A percentile compares a stretch with the other conserved stretches of the same genome.
These are phyloP conservation scores for Dromas ardeola DNA, from an alignment of 2,113 vertebrate genomes.

Conservation along the genomic window DNA sequence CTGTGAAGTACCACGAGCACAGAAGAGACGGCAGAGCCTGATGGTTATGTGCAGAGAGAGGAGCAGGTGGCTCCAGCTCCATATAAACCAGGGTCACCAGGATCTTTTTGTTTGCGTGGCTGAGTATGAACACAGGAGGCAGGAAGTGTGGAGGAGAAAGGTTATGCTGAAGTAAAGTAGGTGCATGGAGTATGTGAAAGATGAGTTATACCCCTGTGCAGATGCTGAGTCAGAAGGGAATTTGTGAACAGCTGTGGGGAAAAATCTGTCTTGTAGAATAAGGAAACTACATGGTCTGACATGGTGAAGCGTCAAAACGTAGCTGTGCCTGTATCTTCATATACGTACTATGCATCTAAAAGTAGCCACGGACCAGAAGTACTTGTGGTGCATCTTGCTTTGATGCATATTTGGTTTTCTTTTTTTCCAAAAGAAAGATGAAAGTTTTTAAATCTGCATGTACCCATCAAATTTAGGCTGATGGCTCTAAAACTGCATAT, in stretches of 20 bases:
- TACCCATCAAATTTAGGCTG: background rate
- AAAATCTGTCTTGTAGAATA: background rate
- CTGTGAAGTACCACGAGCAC: fast-evolving
- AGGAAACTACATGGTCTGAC: background rate
- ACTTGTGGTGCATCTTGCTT: background rate
- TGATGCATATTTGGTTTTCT: background rate
- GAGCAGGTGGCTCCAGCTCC: background rate
- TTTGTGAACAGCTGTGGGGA: background rate
- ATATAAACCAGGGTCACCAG: background rate
- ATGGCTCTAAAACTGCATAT: background rate
- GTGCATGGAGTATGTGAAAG: background rate
- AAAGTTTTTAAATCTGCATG: background rate
- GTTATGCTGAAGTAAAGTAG: background rate
- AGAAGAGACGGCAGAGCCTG: background rate
- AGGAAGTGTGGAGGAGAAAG: background rate
- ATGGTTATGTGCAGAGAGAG: fast-evolving
- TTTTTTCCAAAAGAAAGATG: background rate
- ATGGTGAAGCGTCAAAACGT: background rate
- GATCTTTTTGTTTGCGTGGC: background rate
- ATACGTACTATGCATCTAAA: background rate
- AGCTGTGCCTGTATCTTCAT: background rate
- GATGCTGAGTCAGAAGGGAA: background rate
- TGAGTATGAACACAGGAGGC: background rate
- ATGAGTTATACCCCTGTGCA: background rate
- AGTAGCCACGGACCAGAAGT: background rate